These are phyloP conservation scores for Philypnodon macrostomus DNA, from an alignment of 2,797 vertebrate species.

Conservation along the genomic window DNA sequence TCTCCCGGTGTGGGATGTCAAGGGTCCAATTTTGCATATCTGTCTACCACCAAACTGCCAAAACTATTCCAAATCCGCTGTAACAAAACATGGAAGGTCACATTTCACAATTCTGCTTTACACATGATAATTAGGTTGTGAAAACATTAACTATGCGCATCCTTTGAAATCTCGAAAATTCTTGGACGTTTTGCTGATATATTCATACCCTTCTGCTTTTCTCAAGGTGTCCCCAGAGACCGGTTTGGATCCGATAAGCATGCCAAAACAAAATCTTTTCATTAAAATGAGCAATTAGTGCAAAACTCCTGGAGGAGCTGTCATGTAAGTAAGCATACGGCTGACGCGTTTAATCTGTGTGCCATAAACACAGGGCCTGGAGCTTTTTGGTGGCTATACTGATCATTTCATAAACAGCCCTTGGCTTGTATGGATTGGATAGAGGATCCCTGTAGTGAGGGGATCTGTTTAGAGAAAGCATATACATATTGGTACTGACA, in stretches of 20 bases:
- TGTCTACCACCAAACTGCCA: no score
- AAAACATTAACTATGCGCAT: neutral
- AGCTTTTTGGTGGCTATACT: conserved; percentile 11
- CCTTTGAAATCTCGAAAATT: neutral
- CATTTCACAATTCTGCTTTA: neutral
- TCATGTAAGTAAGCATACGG: conserved; percentile 12
- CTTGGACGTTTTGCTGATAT: conserved; percentile 1
- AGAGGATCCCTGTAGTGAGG: conserved; percentile 17
- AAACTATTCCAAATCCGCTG: neutral
- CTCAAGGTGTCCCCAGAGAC: conserved; percentile 9
- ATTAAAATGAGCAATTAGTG: conserved; percentile 18
- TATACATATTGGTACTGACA: neutral
- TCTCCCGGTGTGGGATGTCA: no score
- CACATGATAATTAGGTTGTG: neutral
- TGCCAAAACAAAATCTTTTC: conserved; percentile 15
- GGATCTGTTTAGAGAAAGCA: conserved; percentile 8
- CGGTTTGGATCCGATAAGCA: conserved; percentile 3
- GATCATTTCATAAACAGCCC: conserved; percentile 17
- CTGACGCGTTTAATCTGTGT: conserved; percentile 5
- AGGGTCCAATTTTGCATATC: no score
- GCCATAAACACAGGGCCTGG: conserved; percentile 7
- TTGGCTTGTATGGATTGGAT: conserved; percentile 13
- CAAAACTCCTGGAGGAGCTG: conserved; percentile 11
- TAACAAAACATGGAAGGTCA: neutral
- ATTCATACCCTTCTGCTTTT: conserved; percentile 2